phyloP scores from a whole-genome alignment of 2,888 invertebrate species.

The Pseudoips prasinana region DNA sequence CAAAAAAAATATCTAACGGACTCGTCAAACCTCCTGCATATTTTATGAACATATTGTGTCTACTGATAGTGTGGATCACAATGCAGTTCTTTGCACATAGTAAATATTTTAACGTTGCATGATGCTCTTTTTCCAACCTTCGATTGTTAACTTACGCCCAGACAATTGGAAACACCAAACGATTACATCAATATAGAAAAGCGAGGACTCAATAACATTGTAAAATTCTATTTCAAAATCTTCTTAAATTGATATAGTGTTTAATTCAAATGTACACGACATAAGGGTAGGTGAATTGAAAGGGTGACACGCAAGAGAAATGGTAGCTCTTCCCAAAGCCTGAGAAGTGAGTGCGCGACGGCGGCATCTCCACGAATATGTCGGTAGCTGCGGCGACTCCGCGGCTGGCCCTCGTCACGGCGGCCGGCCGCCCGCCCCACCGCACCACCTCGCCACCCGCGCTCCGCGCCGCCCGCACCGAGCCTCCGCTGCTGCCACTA shows the following conservation, averaged over 20 bases:
- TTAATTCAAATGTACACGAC: conserved; percentile 71
- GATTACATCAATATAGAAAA: conserved; percentile 6
- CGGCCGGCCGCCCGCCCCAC: conserved; percentile 73
- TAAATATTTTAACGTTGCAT: no score
- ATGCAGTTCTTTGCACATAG: no score
- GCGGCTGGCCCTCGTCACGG: conserved; percentile 79
- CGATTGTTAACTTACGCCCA: no score
- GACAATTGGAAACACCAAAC: no score
- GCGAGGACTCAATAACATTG: conserved; percentile 6
- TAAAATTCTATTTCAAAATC: no score
- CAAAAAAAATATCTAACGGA: no score
- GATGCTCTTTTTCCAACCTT: no score
- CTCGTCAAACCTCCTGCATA: no score
- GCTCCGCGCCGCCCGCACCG: conserved; percentile 35
- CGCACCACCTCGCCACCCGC: conserved; percentile 68
- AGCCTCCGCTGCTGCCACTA: conserved; percentile 41
- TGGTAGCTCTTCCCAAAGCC: conserved; percentile 80
- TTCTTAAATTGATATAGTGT: no score
- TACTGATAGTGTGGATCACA: no score
- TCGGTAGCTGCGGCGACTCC: conserved; percentile 73
- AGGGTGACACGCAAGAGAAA: conserved; percentile 79
- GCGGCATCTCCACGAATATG: conserved; percentile 72
- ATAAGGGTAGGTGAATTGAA: conserved; percentile 75
- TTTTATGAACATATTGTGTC: no score
- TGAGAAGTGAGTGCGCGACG: conserved; percentile 74